Evolutionary conservation across 2,888 invertebrate species (phyloP).

Genomic region (Mylabris sibirica): DNA sequence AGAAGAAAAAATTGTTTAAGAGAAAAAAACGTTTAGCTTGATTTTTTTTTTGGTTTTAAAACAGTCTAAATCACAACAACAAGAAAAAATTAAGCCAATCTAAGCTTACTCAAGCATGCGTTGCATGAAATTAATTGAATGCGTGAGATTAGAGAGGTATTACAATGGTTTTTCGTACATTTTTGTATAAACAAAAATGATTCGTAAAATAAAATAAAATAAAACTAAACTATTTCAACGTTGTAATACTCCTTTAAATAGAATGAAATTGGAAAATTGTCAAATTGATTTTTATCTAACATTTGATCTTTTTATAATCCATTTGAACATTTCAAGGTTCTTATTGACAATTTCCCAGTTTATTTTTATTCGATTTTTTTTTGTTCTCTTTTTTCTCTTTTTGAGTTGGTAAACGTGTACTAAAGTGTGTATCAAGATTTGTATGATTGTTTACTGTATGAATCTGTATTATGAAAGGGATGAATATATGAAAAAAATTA

Average conservation of each 20-base stretch:
- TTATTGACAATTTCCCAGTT: slow-evolving; percentile 43
- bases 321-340: not conserved
- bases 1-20: too few relatives aligned
- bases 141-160: slow-evolving; percentile 44
- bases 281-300: slow-evolving; percentile 10
- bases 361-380: slow-evolving; percentile 19
- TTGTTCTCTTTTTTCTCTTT: slow-evolving; percentile 22
- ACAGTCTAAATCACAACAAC: slow-evolving; percentile 42
- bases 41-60: not conserved
- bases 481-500: slow-evolving; percentile 20
- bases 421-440: slow-evolving; percentile 49
- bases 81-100: slow-evolving; percentile 48
- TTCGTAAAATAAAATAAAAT: not conserved
- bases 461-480: slow-evolving; percentile 42
- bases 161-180: slow-evolving; percentile 28
- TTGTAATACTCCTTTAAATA: slow-evolving; percentile 41
- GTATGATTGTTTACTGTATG: slow-evolving; percentile 34
- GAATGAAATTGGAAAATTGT: slow-evolving; percentile 45
- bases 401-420: slow-evolving; percentile 53
- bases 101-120: slow-evolving; percentile 46
- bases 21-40: too few relatives aligned
- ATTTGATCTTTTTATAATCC: not conserved
- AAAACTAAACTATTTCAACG: slow-evolving; percentile 1
- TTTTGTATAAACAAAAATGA: not conserved
- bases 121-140: slow-evolving; percentile 53